Percentiles rank a stretch among this genome's conserved stretches.
These are phyloP conservation scores for Blastobasis lacticolella DNA, from an alignment of 2,888 invertebrate species.

Conservation along the genomic window DNA sequence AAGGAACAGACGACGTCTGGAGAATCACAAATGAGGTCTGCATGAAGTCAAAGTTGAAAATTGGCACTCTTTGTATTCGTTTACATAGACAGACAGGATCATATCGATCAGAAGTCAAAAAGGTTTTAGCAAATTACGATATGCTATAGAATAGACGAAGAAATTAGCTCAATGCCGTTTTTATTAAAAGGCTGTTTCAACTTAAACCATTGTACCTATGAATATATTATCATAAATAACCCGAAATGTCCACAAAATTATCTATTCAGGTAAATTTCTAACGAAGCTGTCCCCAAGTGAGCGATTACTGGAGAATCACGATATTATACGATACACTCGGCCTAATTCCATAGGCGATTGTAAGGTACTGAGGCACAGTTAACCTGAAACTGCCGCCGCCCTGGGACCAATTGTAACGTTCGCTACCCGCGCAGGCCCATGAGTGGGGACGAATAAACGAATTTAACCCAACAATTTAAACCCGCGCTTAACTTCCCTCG, in stretches of 20 bases:
- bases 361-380: constrained; percentile 29
- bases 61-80: too few species aligned
- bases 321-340: constrained; percentile 30
- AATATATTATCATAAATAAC: too few species aligned
- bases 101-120: too few species aligned
- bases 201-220: too few species aligned
- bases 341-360: constrained; percentile 44
- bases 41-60: background rate
- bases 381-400: constrained; percentile 50
- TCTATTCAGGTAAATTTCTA: too few species aligned
- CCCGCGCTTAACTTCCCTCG: constrained; percentile 48
- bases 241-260: too few species aligned
- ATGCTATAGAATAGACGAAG: too few species aligned
- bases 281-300: too few species aligned
- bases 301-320: constrained; percentile 22
- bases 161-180: too few species aligned
- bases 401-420: constrained; percentile 57
- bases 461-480: constrained; percentile 66
- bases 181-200: too few species aligned
- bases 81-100: too few species aligned
- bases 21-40: constrained; percentile 43
- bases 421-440: constrained; percentile 34
- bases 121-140: too few species aligned
- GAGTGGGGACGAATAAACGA: constrained; percentile 55
- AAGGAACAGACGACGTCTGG: constrained; percentile 34